phyloP scores from a whole-genome alignment of 1,140 invertebrate species.

The Eufriesea mexicana region DNA sequence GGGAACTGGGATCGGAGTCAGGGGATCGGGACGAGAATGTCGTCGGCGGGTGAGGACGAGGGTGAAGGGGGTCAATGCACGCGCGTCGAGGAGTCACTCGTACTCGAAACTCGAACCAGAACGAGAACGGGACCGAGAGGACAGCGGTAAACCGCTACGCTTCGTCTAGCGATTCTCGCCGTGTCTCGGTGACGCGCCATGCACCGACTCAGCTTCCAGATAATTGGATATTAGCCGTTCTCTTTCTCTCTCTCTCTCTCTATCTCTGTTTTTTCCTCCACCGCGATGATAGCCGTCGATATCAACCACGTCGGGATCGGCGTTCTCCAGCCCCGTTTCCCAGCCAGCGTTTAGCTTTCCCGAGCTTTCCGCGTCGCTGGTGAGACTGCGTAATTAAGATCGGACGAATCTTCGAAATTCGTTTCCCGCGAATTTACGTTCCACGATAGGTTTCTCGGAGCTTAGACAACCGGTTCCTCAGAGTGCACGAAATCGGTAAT shows the following conservation, averaged over 20 bases:
- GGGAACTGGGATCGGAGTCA: conserved; percentile 10
- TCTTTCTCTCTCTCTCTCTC: not conserved
- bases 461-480: no score
- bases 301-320: not conserved
- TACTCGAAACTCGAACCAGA: conserved; percentile 31
- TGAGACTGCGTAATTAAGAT: no score
- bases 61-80: conserved; percentile 44
- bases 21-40: conserved; percentile 40
- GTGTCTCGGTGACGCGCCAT: not conserved
- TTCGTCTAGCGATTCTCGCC: conserved; percentile 22
- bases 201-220: conserved; percentile 30
- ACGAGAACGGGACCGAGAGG: not conserved
- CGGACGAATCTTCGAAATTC: no score
- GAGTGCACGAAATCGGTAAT: no score
- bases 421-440: no score
- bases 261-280: not conserved
- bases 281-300: not conserved
- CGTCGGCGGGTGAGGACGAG: conserved; percentile 26
- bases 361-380: not conserved
- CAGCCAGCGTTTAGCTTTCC: not conserved
- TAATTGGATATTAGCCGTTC: conserved; percentile 49
- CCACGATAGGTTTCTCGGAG: no score
- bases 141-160: conserved; percentile 37
- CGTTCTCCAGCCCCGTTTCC: no score
- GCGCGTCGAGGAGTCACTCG: conserved; percentile 13